Evolutionary conservation across 2,113 vertebrate species (phyloP).

Genomic region (Ceratotherium simum): DNA sequence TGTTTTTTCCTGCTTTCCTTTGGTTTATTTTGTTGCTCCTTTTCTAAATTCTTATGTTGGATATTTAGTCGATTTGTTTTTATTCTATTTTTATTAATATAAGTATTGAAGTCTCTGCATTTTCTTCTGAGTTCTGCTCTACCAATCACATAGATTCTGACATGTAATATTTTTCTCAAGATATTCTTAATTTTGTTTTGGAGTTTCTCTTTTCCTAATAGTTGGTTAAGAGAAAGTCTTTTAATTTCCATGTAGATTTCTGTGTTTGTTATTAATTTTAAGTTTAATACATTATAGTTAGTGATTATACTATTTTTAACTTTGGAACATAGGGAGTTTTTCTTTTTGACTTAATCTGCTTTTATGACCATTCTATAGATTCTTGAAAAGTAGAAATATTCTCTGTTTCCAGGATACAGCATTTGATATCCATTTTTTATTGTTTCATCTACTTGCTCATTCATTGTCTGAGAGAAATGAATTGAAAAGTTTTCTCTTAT

Average conservation of each 20-base stretch:
- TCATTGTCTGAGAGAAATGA: not conserved
- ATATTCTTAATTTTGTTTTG: not conserved
- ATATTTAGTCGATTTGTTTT: constrained; percentile 2
- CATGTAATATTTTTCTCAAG: not conserved
- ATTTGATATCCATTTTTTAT: not conserved
- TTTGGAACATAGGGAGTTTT: not conserved
- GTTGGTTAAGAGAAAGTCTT: not conserved
- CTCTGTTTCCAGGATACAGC: not conserved
- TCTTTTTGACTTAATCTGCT: not conserved
- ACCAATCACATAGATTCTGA: not conserved
- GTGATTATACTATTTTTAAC: not conserved
- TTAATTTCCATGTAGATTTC: not conserved
- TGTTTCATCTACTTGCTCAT: not conserved
- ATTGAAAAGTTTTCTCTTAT: constrained; percentile 9
- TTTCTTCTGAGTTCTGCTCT: not conserved
- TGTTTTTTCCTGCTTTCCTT: constrained; percentile 14
- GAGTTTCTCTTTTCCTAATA: not conserved
- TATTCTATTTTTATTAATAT: not conserved
- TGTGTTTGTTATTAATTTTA: not conserved
- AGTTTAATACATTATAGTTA: not conserved
- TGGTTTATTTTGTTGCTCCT: not conserved
- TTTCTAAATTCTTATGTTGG: not conserved
- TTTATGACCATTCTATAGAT: not conserved
- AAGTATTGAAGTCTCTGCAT: not conserved
- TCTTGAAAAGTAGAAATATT: constrained; percentile 13